Percentiles rank a stretch among this genome's conserved stretches.
phyloP scores from a whole-genome alignment of 2,797 vertebrate species.

The Hyperoplus immaculatus region DNA sequence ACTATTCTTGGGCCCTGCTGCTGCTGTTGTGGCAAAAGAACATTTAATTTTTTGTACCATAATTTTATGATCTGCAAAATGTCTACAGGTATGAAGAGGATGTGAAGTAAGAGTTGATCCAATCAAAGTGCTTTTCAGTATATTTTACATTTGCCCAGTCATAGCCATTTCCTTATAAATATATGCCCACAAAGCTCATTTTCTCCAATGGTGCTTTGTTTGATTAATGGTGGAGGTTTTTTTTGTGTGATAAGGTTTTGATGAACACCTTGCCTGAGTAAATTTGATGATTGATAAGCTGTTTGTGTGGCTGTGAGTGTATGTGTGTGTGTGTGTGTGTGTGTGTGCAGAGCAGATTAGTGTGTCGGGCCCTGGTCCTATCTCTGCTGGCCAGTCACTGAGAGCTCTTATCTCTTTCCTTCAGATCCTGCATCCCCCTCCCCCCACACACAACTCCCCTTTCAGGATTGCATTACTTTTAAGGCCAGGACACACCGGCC shows the following conservation, averaged over 20 bases:
- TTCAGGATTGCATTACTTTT: conserved; percentile 1
- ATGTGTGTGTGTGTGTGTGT: conserved; percentile 55
- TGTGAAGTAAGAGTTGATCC: neutral
- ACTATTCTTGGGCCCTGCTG: too few relatives aligned
- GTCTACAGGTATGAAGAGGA: neutral
- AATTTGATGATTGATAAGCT: conserved; percentile 65
- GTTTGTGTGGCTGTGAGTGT: conserved; percentile 39
- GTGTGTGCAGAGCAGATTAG: conserved; percentile 69
- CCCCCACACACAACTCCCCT: conserved; percentile 19
- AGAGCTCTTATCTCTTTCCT: conserved; percentile 68
- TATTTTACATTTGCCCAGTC: conserved; percentile 2
- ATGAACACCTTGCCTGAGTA: conserved; percentile 70
- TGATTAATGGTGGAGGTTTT: conserved; percentile 40
- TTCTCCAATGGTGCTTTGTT: conserved; percentile 40
- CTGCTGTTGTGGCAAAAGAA: too few relatives aligned
- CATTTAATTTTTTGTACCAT: neutral
- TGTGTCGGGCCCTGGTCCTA: conserved; percentile 51
- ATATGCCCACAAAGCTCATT: conserved; percentile 17
- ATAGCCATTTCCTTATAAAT: neutral
- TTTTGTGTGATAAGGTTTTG: conserved; percentile 49
- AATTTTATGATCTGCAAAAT: neutral
- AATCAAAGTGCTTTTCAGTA: neutral
- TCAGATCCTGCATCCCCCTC: conserved; percentile 55
- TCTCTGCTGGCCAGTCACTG: conserved; percentile 67
- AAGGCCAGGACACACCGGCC: neutral